Percentiles rank a stretch among this genome's conserved stretches.
Conservation (phyloP, 1,140 invertebrate species). For the Hydropsyche tenuis region DNA sequence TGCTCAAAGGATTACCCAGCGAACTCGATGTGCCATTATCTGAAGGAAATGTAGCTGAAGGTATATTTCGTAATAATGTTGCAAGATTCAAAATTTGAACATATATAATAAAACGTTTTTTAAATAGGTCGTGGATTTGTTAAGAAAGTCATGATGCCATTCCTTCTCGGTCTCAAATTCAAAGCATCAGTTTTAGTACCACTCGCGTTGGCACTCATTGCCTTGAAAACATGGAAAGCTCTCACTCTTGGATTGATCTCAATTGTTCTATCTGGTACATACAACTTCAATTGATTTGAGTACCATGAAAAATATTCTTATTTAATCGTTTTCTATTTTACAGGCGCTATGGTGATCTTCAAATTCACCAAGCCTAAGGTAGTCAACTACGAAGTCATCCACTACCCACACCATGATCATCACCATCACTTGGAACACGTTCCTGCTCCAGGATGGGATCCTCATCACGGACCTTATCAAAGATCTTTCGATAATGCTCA, state of each 20-base stretch:
- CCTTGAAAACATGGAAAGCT: slow-evolving; percentile 87
- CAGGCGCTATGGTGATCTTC: slow-evolving; percentile 81
- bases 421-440: slow-evolving; percentile 69
- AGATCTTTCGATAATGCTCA: slow-evolving; percentile 65
- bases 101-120: slow-evolving; percentile 4
- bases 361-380: slow-evolving; percentile 84
- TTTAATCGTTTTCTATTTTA: slow-evolving; percentile 45
- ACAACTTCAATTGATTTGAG: neutral
- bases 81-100: neutral
- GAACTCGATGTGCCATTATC: slow-evolving; percentile 72
- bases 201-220: slow-evolving; percentile 78
- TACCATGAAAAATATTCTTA: neutral
- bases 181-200: slow-evolving; percentile 83
- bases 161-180: slow-evolving; percentile 83
- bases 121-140: slow-evolving; percentile 75
- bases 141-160: slow-evolving; percentile 83
- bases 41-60: slow-evolving; percentile 65
- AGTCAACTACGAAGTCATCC: slow-evolving; percentile 82
- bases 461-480: slow-evolving; percentile 68
- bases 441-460: slow-evolving; percentile 66
- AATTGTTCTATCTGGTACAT: slow-evolving; percentile 70
- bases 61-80: slow-evolving; percentile 56
- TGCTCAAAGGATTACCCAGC: slow-evolving; percentile 70
- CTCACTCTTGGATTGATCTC: slow-evolving; percentile 83
- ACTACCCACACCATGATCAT: slow-evolving; percentile 80